phyloP scores from a whole-genome alignment of 2,888 invertebrate species.

The Erebia epiphron region DNA sequence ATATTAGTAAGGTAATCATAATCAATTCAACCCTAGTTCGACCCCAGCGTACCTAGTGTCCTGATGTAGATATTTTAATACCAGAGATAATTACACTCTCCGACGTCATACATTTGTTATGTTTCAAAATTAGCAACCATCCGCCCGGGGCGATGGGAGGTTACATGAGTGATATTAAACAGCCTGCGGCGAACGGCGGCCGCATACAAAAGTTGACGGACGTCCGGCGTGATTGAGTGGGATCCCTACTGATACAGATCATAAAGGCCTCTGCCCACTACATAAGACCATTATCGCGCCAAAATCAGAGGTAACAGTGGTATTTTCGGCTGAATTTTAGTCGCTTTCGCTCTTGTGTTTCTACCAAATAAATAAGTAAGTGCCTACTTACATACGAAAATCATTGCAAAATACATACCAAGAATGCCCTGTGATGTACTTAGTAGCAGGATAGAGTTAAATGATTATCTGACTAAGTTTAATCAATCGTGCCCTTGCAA shows the following conservation, averaged over 20 bases:
- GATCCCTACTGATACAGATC: constrained; percentile 62
- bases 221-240: constrained; percentile 73
- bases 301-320: not conserved
- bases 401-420: too few relatives aligned
- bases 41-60: not conserved
- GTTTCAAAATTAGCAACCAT: constrained; percentile 55
- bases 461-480: too few relatives aligned
- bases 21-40: too few relatives aligned
- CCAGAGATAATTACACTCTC: not conserved
- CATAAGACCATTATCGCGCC: not conserved
- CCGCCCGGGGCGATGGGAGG: constrained; percentile 41
- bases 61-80: not conserved
- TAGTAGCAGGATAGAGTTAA: too few relatives aligned
- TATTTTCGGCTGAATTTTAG: not conserved
- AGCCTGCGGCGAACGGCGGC: constrained; percentile 52
- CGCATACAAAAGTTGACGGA: constrained; percentile 71
- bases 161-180: constrained; percentile 58
- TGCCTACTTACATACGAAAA: too few relatives aligned
- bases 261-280: constrained; percentile 1
- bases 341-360: not conserved
- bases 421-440: too few relatives aligned
- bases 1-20: too few relatives aligned
- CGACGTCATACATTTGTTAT: constrained; percentile 30
- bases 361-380: too few relatives aligned
- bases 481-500: too few relatives aligned